A percentile compares a stretch with the other conserved stretches of the same genome.
phyloP scores from a whole-genome alignment of 2,797 vertebrate genomes.

The Chelon labrosus region DNA sequence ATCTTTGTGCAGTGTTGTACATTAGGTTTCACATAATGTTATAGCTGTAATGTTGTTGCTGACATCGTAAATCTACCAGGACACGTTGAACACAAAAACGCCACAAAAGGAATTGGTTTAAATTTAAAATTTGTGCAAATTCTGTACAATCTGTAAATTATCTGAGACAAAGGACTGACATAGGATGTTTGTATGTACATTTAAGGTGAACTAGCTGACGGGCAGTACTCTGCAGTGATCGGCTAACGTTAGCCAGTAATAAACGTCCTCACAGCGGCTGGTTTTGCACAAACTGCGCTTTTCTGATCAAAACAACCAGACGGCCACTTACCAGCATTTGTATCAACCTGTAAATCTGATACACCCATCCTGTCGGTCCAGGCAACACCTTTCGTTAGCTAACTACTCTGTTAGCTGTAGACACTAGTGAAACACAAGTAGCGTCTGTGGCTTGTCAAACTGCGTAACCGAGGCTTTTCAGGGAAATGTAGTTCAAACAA shows the following conservation, averaged over 20 bases:
- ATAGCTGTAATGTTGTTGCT: not conserved
- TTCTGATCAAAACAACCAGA: not conserved
- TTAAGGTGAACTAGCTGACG: constrained; percentile 34
- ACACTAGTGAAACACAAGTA: constrained; percentile 2
- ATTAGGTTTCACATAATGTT: not conserved
- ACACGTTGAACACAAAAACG: not conserved
- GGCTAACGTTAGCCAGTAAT: constrained; percentile 30
- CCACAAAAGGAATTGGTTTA: not conserved
- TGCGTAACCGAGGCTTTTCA: not conserved
- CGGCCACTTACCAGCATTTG: constrained; percentile 70
- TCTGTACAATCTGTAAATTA: not conserved
- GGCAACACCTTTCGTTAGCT: constrained; percentile 25
- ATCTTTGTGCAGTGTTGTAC: not conserved
- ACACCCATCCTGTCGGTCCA: constrained; percentile 75
- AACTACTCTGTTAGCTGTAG: constrained; percentile 33
- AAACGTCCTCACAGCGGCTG: not conserved
- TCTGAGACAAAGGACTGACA: not conserved
- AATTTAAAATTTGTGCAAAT: not conserved
- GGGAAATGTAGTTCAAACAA: constrained; percentile 67
- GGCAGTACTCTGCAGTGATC: not conserved
- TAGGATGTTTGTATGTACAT: constrained; percentile 20
- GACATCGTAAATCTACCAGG: not conserved
- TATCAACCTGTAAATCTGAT: constrained; percentile 76
- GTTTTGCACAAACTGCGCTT: not conserved
- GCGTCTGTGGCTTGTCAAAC: constrained; percentile 48